These are phyloP conservation scores for Hoplostethus mediterraneus DNA, from an alignment of 2,797 vertebrate genomes.

Conservation along the genomic window DNA sequence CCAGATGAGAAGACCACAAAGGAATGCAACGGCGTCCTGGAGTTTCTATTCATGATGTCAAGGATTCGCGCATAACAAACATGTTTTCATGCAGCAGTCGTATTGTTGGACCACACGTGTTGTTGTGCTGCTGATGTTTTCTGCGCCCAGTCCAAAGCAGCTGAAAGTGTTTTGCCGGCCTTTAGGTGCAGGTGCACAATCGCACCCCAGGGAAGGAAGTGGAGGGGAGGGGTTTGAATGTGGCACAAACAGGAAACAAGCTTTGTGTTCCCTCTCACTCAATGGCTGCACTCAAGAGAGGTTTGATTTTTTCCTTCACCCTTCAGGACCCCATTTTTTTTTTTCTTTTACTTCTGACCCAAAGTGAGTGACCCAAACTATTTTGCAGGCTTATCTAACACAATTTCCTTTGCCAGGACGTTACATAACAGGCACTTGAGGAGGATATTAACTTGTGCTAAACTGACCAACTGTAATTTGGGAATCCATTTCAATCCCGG, in stretches of 20 bases:
- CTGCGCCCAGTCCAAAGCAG: constrained; percentile 29
- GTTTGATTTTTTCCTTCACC: constrained; percentile 35
- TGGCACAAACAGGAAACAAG: constrained; percentile 82
- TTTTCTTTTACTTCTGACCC: neutral
- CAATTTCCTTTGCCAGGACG: constrained; percentile 42
- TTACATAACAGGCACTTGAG: constrained; percentile 63
- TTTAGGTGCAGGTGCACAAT: constrained; percentile 75
- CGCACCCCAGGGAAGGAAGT: constrained; percentile 71
- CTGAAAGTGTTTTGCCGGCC: constrained; percentile 64
- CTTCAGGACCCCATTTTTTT: constrained; percentile 1
- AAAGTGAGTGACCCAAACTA: constrained; percentile 27
- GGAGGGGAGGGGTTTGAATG: constrained; percentile 71
- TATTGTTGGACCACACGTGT: constrained; percentile 69
- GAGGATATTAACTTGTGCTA: constrained; percentile 40
- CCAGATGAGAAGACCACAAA: constrained; percentile 27
- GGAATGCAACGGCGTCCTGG: constrained; percentile 53
- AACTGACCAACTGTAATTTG: constrained; percentile 9
- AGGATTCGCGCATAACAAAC: constrained; percentile 62
- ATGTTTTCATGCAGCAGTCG: constrained; percentile 63
- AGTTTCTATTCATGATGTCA: constrained; percentile 63
- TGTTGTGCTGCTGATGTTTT: constrained; percentile 60
- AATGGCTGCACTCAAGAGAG: constrained; percentile 29
- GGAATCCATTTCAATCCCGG: neutral
- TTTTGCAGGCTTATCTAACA: constrained; percentile 53
- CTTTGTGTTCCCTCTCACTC: constrained; percentile 58